Base-by-base conservation (phyloP, 2,797 vertebrate species). In the Smutsia gigantea region DNA sequence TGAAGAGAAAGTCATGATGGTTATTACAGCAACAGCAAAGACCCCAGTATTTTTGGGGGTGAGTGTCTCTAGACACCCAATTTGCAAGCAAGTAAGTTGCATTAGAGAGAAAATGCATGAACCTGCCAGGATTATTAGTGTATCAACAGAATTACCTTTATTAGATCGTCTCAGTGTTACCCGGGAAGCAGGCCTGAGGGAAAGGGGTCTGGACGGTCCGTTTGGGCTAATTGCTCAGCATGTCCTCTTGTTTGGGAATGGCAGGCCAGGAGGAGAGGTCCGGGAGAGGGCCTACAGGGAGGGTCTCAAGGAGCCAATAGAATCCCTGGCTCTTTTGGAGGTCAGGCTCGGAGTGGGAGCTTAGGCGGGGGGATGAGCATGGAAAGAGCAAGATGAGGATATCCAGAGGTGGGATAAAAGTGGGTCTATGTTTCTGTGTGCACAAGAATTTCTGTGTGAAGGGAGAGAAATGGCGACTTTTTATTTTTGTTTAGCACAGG, bases 111-210 rank as follows among this genome's bases (percentile, higher is more conserved):
- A 92, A 93, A 93, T 34, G 18, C 7, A 23, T 31, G 55, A 88
- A 92, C 55, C 85, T 74, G 77, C 72, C 74, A 69, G 46, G 37
- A 85, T 93, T 79, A 66, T 92, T 63, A 88, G 82, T 81, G 77
- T 42, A 97, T 92, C 88, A 68, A 92, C 31, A 27, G 92, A 95
- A 90, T 93, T 96, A 90, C 39, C 64, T 96, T 96, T 90, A 95
- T 95, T 96, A 63, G 72, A 57, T 79, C 49, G 63, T 25, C 79
- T 90, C 34, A 2, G 79, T 55, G 4, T 79, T 90, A 77, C 37
- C 51, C 37, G 49, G 92, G 95, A 25, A 69, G 31, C 5, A 23
- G 34, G 84, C 87, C 83, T 25, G 12, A 57, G 87, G 69, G 63
- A 86, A 90, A 59, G 17, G 37, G 34, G 83, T 4, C 61, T 13